Conservation (phyloP, 1,140 invertebrate species). For the Drepana arcuata region DNA sequence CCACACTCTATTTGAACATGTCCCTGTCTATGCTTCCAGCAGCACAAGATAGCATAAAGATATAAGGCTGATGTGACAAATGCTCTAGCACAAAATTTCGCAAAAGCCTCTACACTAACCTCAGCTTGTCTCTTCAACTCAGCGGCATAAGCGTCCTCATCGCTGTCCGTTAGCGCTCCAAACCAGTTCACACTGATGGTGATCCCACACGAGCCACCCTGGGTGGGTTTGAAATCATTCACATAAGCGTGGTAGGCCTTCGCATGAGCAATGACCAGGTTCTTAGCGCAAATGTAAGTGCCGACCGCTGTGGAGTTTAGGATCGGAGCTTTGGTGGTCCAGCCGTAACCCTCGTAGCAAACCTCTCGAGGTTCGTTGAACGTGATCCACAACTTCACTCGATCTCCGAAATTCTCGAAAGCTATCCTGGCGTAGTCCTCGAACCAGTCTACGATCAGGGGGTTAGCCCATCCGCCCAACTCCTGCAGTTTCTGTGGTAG, state of each 20-base stretch:
- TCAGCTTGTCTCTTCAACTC: conserved; percentile 58
- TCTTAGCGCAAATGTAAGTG: conserved; percentile 70
- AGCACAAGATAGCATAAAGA: neutral
- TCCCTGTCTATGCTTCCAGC: neutral
- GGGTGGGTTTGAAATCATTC: conserved; percentile 32
- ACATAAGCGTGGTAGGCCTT: conserved; percentile 57
- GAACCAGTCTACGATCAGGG: conserved; percentile 63
- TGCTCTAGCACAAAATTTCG: conserved; percentile 3
- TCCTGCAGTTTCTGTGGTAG: conserved; percentile 45
- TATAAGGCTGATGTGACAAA: neutral
- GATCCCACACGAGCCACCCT: conserved; percentile 73
- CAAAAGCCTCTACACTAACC: conserved; percentile 16
- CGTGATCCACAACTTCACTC: conserved; percentile 64
- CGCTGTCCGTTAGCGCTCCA: conserved; percentile 56
- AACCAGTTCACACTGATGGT: conserved; percentile 72
- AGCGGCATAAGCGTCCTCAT: conserved; percentile 66
- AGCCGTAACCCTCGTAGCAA: conserved; percentile 41
- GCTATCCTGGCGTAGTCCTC: conserved; percentile 68
- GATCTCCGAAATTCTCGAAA: conserved; percentile 66
- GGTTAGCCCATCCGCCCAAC: conserved; percentile 41
- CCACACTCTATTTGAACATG: neutral
- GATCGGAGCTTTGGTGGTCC: conserved; percentile 31
- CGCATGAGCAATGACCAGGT: conserved; percentile 72
- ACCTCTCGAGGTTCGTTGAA: conserved; percentile 67
- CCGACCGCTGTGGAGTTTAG: conserved; percentile 46